A percentile compares a stretch with the other conserved stretches of the same genome.
Evolutionary conservation across 2,113 vertebrate species (phyloP).

Genomic region (Rhineura floridana): DNA sequence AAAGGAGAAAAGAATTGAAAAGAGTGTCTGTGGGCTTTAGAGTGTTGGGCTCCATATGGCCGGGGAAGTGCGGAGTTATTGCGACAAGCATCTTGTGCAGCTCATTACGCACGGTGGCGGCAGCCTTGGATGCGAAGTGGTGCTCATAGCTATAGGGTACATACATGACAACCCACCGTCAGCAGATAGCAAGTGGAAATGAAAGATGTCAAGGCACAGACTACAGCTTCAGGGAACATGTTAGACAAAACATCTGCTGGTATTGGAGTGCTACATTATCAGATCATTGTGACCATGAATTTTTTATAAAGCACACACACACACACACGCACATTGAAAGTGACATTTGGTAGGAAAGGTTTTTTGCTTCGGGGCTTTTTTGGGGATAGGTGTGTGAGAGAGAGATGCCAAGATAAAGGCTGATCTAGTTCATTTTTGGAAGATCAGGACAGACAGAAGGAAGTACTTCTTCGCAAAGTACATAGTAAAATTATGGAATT

Average conservation of each 20-base stretch:
- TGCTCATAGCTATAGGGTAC: constrained; percentile 85
- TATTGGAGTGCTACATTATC: constrained; percentile 87
- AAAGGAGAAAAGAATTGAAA: constrained; percentile 38
- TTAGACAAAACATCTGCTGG: constrained; percentile 92
- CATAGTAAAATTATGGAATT: too few relatives aligned
- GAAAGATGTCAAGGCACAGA: constrained; percentile 84
- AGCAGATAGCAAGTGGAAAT: constrained; percentile 88
- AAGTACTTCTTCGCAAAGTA: too few relatives aligned
- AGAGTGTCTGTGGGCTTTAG: constrained; percentile 84
- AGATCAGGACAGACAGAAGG: constrained; percentile 9
- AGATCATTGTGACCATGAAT: constrained; percentile 87
- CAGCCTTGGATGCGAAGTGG: constrained; percentile 83
- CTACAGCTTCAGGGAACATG: constrained; percentile 88
- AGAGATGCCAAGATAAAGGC: neutral
- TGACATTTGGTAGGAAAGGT: constrained; percentile 81
- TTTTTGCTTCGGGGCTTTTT: constrained; percentile 49
- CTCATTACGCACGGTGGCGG: constrained; percentile 78
- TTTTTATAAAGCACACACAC: constrained; percentile 83
- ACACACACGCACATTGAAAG: constrained; percentile 70
- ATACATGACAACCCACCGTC: constrained; percentile 86
- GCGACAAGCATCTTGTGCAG: constrained; percentile 87
- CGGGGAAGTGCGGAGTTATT: constrained; percentile 85
- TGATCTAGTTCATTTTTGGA: neutral
- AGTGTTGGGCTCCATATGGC: constrained; percentile 90
- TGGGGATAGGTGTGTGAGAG: neutral